Base-by-base conservation (phyloP, 2,888 invertebrate genomes). In the Lacanobia oleracea region DNA sequence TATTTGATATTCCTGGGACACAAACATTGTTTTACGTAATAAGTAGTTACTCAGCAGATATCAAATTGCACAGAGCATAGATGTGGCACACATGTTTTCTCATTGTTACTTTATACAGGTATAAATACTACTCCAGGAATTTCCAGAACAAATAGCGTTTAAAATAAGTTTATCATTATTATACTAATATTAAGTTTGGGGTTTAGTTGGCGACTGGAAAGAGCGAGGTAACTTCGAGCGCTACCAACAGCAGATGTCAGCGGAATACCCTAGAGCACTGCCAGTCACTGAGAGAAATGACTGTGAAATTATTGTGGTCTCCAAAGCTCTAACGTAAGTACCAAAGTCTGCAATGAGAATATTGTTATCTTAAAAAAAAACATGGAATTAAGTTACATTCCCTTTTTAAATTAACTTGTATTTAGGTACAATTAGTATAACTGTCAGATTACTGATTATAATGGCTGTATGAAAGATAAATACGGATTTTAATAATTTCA, bases 261-360 rank as follows among this genome's bases (percentile, higher is more conserved):
- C 90, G 0, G 94, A 95, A n/a, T 95, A 94, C 77, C 91, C 94
- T 0, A 88, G 95, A 60, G 87, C 92, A 0, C 72, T 95, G 50
- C 94, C 95, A 7, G 92, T 94, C 0, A 90, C 97, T 0, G 97
- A 98, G 77, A 97, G 97, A 83, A 98, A 98, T 91, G 99, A 99
- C 90, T 98, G 98, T 92, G 98, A 99, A 95, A 98, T 99, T 68
- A 98, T 99, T 87, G 98, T 98, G 5, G 97, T 98, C 6, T 97
- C 98, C 62, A 98, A 98, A 91, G 93, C 96, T 10, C 96, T 98
- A 67, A 98, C 98, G 98, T 98, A 96, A 97, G 97, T 87, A 53
- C 18, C 16, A 4, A 23, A 21, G 4, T 33, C 8, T 56, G 12
- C 4, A 1, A 27, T 27, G n/a, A 48, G 12, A 54, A 27, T 7